Base-by-base conservation (phyloP, 2,113 vertebrate genomes). In the Percina caprodes region DNA sequence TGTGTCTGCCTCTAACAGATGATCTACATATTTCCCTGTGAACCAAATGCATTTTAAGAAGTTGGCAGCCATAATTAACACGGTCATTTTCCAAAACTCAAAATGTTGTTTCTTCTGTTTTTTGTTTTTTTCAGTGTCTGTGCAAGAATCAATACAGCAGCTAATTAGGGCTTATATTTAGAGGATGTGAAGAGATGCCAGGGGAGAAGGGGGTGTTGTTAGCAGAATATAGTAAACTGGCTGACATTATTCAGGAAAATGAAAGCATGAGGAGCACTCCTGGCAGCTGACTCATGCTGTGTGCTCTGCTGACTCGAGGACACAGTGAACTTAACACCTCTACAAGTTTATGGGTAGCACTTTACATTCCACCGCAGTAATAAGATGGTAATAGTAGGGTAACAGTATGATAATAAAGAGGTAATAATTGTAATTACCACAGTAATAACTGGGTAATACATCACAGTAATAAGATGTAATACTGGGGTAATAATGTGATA, bases 41-140 rank as follows among this genome's bases (percentile, higher is more conserved):
- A 90, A 90, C 79, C 77, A 91, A 88, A 85, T 91, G 42, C 82
- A 84, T 93, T 91, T 92, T 86, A 88, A 85, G 69, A 69, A 86
- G 84, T 88, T 88, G 83, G 66, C 77, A 72, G 55, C 77, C 51
- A 56, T 86, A 92, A 91, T 89, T 90, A 89, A 80, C 52, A 33
- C 46, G 63, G 77, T 68, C 65, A 80, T 74, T 88, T 88, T 87
- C 78, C 78, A 79, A 80, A 82, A 82, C 71, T 71, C 77, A 26
- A 85, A 83, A 86, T 70, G 65, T 68, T 77, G 59, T 84, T 70
- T 77, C 60, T 42, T 69, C 52, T 71, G 49, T 16, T n/a, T 59
- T 49, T 56, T 65, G 26, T 23, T 60, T 58, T 80, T 73, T 60
- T 33, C 7, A 52, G 18, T 16, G 39, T 49, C 14, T 56, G 48